Base-by-base conservation (phyloP, 2,113 vertebrate species). In the Ariopsis seemanni region DNA sequence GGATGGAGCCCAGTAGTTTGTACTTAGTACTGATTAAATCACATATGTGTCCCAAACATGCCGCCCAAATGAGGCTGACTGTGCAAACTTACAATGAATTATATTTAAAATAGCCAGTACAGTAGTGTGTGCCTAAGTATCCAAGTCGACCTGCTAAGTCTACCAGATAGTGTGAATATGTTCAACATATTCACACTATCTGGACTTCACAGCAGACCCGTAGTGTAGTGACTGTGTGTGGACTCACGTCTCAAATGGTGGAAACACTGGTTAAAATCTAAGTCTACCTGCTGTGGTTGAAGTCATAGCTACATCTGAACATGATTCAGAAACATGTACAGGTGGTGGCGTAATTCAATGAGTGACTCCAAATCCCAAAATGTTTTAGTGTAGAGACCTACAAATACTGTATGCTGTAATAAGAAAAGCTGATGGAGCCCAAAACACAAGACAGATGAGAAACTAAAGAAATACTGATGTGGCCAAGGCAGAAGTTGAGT, bases 1-100 rank as follows among this genome's bases (percentile, higher is more conserved):
- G 53, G 15, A 71, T 53, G 62, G 18, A 15, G 12, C 15, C 25
- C n/a, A 72, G 55, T 53, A 18, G 27, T 10, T 52, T 65, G 30
- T 12, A 1, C 48, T 83, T 78, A 83, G 69, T 55, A 81, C 84
- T 81, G 81, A 57, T 25, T 65, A 50, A 42, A 42, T 20, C 69
- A 42, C 15, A 42, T 34, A 71, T 71, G 7, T 74, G 71, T 34
- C 34, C 18, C 71, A 74, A 10, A 75, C 50, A 50, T 75, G 18
- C 9, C 0, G 48, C 2, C 20, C 11, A 27, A 74, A 74, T 22
- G 11, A 4, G 42, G 17, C 52, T 79, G 52, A 57, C 12, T 55
- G 50, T 5, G 18, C 25, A 55, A 79, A 79, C 25, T 5, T 30
- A 7, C n/a, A 30, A 17, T 77, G n/a, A 55, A 79, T 57, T 57